phyloP scores from a whole-genome alignment of 1,140 invertebrate species.

The Drosophila pruinosa region DNA sequence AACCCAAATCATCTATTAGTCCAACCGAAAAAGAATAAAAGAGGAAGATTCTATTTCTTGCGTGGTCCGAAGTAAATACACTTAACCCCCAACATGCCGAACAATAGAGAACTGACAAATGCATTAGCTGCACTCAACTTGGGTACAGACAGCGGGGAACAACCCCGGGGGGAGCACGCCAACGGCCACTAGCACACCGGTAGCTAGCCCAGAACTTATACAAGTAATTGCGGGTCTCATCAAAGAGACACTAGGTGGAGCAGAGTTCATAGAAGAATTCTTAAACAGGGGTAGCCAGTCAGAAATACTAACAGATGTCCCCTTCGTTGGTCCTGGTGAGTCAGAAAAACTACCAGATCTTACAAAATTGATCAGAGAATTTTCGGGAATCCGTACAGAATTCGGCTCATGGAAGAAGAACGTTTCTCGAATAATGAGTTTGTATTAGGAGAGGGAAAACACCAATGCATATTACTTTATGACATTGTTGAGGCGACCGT shows the following conservation, averaged over 20 bases:
- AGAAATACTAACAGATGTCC: background rate
- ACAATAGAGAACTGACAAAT: background rate
- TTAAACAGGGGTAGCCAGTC: too few species aligned
- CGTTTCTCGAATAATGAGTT: background rate
- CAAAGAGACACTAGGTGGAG: too few species aligned
- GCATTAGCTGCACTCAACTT: too few species aligned
- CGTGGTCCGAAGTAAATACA: background rate
- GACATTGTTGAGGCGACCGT: background rate
- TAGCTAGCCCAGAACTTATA: too few species aligned
- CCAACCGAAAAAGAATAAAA: background rate
- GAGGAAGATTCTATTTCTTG: background rate
- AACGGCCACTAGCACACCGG: too few species aligned
- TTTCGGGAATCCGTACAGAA: too few species aligned
- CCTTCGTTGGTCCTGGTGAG: background rate
- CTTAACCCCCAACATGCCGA: background rate
- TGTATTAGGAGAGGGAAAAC: background rate
- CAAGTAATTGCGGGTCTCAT: too few species aligned
- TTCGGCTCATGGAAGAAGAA: too few species aligned
- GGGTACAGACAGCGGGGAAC: too few species aligned
- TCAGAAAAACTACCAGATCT: background rate
- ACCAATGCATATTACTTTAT: background rate
- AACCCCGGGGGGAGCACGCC: too few species aligned
- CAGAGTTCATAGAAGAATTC: too few species aligned
- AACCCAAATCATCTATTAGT: too few species aligned
- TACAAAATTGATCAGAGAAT: background rate